Percentiles rank a stretch among this genome's conserved stretches.
phyloP scores from a whole-genome alignment of 2,888 invertebrate species.

The Idaea dimidiata region DNA sequence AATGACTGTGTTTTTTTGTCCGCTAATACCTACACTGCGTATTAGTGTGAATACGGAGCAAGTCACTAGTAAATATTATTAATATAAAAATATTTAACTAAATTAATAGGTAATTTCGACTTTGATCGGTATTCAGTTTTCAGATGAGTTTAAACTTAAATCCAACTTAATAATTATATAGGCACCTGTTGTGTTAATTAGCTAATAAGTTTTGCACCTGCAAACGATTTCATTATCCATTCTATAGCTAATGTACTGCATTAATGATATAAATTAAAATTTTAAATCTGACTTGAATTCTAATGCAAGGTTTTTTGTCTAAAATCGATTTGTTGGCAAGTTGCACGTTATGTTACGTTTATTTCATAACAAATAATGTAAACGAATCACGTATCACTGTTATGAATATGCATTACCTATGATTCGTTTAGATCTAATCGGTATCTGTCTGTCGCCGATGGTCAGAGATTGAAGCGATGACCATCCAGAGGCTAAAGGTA shows the following conservation, averaged over 20 bases:
- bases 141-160: neutral
- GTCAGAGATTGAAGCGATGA: conserved; percentile 47
- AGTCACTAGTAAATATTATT: no score
- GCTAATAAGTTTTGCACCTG: neutral
- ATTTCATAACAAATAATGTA: conserved; percentile 16
- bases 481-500: conserved; percentile 51
- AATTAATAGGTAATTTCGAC: no score
- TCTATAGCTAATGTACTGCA: neutral
- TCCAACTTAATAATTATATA: neutral
- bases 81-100: no score
- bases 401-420: conserved; percentile 57
- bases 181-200: neutral
- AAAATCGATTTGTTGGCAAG: conserved; percentile 13
- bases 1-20: no score
- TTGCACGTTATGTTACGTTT: neutral
- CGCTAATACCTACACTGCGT: no score
- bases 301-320: neutral
- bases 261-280: neutral
- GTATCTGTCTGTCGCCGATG: conserved; percentile 38
- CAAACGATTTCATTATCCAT: neutral
- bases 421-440: conserved; percentile 57
- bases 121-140: no score
- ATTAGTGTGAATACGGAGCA: no score
- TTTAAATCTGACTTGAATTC: neutral
- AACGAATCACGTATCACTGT: conserved; percentile 38